A percentile compares a stretch with the other conserved stretches of the same genome.
phyloP scores from a whole-genome alignment of 2,113 vertebrate species.

The Thalassarche chlororhynchos region DNA sequence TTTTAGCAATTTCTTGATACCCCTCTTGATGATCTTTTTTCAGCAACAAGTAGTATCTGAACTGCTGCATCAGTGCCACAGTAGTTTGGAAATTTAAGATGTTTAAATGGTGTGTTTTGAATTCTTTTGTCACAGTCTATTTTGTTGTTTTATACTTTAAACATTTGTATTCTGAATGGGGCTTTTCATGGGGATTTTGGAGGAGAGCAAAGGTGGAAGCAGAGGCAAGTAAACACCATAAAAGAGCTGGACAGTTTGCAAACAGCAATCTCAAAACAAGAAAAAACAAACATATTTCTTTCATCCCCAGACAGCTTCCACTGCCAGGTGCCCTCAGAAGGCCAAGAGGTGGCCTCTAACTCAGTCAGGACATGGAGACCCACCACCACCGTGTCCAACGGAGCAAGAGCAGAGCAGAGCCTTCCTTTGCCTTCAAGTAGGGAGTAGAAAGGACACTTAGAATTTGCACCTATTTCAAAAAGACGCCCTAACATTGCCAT shows the following conservation, averaged over 20 bases:
- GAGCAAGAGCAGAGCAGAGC: neutral
- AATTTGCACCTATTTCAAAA: neutral
- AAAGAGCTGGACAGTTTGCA: neutral
- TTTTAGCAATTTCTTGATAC: neutral
- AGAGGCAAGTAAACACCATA: neutral
- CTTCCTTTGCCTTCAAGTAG: neutral
- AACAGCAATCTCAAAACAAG: neutral
- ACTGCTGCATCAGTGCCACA: neutral
- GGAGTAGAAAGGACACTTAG: neutral
- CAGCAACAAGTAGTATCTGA: neutral
- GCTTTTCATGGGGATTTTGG: neutral
- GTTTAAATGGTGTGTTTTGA: neutral
- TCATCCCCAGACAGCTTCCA: neutral
- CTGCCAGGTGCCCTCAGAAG: neutral
- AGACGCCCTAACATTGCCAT: neutral
- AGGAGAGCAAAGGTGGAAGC: neutral
- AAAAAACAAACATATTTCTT: neutral
- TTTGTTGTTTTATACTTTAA: neutral
- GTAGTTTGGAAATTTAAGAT: neutral
- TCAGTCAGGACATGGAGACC: neutral
- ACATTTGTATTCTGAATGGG: neutral
- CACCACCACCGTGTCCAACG: accelerated
- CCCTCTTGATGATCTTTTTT: neutral
- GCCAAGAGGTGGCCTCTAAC: neutral
- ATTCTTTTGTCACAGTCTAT: neutral